Evolutionary conservation across 2,888 invertebrate genomes (phyloP).

Genomic region (Cryptophagus acutangulus): DNA sequence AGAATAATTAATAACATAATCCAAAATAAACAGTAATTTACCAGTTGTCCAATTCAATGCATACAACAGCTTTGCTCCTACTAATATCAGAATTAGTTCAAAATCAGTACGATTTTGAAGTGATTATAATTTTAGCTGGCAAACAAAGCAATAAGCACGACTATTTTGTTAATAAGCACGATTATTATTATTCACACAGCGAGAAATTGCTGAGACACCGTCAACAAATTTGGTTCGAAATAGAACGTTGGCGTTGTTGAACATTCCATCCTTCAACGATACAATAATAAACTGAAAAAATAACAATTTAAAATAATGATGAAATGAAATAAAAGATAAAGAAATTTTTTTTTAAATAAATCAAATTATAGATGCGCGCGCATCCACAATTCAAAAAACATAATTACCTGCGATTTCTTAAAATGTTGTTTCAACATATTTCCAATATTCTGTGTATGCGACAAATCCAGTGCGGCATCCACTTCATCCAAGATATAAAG

Average conservation of each 20-base stretch:
- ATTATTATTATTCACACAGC: conserved; percentile 50
- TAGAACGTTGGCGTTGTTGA: conserved; percentile 96
- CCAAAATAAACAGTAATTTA: no score
- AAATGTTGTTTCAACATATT: conserved; percentile 89
- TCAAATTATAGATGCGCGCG: conserved; percentile 4
- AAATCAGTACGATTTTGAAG: no score
- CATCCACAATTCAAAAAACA: conserved; percentile 4
- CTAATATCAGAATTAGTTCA: no score
- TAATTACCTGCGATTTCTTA: conserved; percentile 71
- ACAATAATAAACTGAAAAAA: conserved; percentile 91
- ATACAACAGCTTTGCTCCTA: no score
- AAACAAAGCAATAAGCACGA: no score
- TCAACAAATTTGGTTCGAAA: conserved; percentile 93
- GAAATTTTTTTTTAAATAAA: background rate
- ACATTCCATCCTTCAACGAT: conserved; percentile 98
- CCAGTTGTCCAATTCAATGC: no score
- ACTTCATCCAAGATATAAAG: conserved; percentile 98
- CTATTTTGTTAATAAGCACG: no score
- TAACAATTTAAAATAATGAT: conserved; percentile 18
- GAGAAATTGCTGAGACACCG: conserved; percentile 84
- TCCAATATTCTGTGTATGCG: conserved; percentile 98
- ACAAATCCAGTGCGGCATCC: conserved; percentile 95
- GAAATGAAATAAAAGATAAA: conserved; percentile 7
- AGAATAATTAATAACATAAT: no score
- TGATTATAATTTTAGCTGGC: no score